Evolutionary conservation across 2,888 invertebrate genomes (phyloP).

Genomic region (Calameuta idolon): DNA sequence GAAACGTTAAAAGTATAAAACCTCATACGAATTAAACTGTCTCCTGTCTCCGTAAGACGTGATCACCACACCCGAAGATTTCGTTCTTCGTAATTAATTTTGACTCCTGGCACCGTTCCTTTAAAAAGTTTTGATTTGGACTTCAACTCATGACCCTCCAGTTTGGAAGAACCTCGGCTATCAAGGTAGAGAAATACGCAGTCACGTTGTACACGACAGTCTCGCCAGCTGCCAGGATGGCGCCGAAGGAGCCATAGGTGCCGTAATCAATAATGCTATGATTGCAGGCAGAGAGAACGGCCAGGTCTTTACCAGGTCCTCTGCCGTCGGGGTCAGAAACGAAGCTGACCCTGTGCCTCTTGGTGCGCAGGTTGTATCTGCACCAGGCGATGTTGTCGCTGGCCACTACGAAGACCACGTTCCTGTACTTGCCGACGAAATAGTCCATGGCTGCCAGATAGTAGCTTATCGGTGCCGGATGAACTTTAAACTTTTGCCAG

Average conservation of each 20-base stretch:
- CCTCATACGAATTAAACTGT: not conserved
- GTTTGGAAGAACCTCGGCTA: conserved; percentile 60
- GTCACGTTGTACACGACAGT: conserved; percentile 64
- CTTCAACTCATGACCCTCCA: conserved; percentile 60
- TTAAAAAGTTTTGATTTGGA: not conserved
- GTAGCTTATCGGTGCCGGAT: conserved; percentile 61
- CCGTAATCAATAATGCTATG: conserved; percentile 68
- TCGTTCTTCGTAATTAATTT: not conserved
- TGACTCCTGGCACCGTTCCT: not conserved
- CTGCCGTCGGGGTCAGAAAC: conserved; percentile 56
- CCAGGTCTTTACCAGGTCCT: conserved; percentile 64
- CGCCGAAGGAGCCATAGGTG: conserved; percentile 65
- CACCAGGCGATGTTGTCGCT: conserved; percentile 67
- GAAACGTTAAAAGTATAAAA: not conserved
- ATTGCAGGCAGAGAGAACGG: conserved; percentile 64
- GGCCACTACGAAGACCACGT: conserved; percentile 63
- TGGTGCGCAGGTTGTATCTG: conserved; percentile 57
- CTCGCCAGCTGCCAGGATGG: conserved; percentile 64
- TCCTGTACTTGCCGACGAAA: conserved; percentile 59
- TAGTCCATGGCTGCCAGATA: conserved; percentile 65
- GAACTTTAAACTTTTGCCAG: conserved; percentile 68
- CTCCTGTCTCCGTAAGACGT: not conserved
- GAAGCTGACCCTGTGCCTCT: conserved; percentile 53
- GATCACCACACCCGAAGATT: not conserved
- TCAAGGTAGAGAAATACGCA: conserved; percentile 60